Evolutionary conservation across 2,797 vertebrate genomes (phyloP).

Genomic region (Crossoptilon crossoptilon): DNA sequence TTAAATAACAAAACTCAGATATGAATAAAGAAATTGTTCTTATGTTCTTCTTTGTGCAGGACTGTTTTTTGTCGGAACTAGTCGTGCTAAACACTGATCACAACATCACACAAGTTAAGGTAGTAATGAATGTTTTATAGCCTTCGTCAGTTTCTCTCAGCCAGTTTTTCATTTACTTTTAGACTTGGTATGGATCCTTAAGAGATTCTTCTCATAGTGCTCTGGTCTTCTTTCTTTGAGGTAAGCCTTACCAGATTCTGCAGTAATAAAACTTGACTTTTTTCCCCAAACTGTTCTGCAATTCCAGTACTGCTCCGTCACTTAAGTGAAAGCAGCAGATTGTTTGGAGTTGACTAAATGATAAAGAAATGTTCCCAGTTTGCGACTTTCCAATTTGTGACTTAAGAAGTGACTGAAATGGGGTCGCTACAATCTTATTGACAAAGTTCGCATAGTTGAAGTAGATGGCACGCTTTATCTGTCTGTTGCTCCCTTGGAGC

Average conservation of each 20-base stretch:
- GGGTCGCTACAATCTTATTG: neutral
- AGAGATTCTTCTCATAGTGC: neutral
- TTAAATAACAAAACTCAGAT: neutral
- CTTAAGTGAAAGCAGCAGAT: neutral
- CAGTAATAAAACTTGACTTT: neutral
- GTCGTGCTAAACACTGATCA: neutral
- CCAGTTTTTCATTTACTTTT: neutral
- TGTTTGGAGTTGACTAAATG: neutral
- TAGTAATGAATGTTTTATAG: neutral
- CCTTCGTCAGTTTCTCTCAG: neutral
- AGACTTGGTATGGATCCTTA: neutral
- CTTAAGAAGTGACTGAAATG: neutral
- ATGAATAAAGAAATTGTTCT: neutral
- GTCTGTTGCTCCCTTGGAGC: neutral
- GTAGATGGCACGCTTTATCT: rapidly evolving
- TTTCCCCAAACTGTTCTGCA: neutral
- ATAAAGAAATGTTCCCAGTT: neutral
- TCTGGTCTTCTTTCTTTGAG: neutral
- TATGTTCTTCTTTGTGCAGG: neutral
- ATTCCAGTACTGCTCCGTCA: neutral
- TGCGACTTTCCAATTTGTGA: neutral
- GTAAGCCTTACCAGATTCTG: neutral
- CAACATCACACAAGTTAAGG: neutral
- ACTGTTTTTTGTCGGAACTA: neutral
- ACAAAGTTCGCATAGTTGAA: neutral